Evolutionary conservation across 2,797 vertebrate genomes (phyloP), one percentile per base, ranked within the genome.

Genomic region (Oophaga sylvatica): DNA sequence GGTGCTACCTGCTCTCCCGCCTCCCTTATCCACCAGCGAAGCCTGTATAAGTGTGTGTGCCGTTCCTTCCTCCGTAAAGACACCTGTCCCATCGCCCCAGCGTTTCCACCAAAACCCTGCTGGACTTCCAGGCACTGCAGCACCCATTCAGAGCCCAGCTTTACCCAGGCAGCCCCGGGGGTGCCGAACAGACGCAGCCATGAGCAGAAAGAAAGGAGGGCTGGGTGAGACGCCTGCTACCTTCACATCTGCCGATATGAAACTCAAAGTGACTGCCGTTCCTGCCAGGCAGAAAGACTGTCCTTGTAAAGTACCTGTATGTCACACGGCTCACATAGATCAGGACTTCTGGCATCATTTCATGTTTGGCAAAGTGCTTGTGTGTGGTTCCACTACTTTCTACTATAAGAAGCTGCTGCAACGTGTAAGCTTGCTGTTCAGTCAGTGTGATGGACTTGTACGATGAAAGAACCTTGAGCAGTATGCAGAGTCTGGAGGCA

Each of bases 131-230:
- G 91, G 90, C 92, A 91, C 92, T 90, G 92, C 91, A 92, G 88
- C 91, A 91, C 92, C 92, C 92, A 93, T 75, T 93, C 92, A 94
- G 92, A 93, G 91, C 93, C 84, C 90, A 93, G 91, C 92, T 91
- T 83, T 89, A 89, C 84, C 84, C 80, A 60, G 80, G 75, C 79
- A 87, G 73, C 80, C 84, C 65, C 53, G 84, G 86, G 84, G 75
- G 80, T 86, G 84, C 84, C 75, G 84, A 78, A 89, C 84, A 89
- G 88, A 89, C 63, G 78, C 87, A 77, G 83, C 70, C 31, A 41
- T 82, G 84, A 60, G 80, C 84, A 59, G 68, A 83, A 86, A 86
- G 80, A 80, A 65, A 81, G 83, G 88, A 87, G 80, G 88, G 84
- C 65, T 87, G 88, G 85, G 84, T 86, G 84, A 86, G 88, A 65